Evolutionary conservation across 2,113 vertebrate genomes (phyloP).

Genomic region (Rallus limicola): DNA sequence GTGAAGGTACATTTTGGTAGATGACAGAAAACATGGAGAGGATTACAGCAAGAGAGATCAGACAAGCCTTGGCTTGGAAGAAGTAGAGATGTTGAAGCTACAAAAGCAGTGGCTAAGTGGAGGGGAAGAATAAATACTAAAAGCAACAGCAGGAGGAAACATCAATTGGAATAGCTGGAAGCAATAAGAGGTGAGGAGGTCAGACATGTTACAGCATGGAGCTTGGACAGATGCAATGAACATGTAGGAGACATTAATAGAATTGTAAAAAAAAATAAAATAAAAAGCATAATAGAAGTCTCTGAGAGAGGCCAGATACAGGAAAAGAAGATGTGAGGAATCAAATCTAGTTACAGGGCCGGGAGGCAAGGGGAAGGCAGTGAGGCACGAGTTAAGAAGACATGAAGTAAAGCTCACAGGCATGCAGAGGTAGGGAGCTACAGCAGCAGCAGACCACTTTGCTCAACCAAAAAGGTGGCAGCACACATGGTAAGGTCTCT

Average conservation of each 20-base stretch:
- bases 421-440: not conserved
- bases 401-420: accelerated
- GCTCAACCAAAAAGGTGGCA: not conserved
- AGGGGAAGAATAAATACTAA: not conserved
- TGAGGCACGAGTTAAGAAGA: accelerated
- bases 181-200: not conserved
- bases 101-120: not conserved
- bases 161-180: not conserved
- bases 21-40: not conserved
- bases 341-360: not conserved
- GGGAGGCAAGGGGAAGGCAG: not conserved
- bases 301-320: accelerated
- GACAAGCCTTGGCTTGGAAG: not conserved
- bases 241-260: not conserved
- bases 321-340: not conserved
- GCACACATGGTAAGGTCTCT: not conserved
- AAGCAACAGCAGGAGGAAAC: not conserved
- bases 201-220: not conserved
- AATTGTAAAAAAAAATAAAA: not conserved
- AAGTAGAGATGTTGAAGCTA: not conserved
- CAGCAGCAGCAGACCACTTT: not conserved
- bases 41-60: not conserved
- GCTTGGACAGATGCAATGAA: not conserved
- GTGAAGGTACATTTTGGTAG: not conserved
- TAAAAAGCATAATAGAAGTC: not conserved